Percentiles rank a stretch among this genome's conserved stretches.
These are phyloP conservation scores for Plusia festucae DNA, from an alignment of 2,888 invertebrate genomes.

Conservation along the genomic window DNA sequence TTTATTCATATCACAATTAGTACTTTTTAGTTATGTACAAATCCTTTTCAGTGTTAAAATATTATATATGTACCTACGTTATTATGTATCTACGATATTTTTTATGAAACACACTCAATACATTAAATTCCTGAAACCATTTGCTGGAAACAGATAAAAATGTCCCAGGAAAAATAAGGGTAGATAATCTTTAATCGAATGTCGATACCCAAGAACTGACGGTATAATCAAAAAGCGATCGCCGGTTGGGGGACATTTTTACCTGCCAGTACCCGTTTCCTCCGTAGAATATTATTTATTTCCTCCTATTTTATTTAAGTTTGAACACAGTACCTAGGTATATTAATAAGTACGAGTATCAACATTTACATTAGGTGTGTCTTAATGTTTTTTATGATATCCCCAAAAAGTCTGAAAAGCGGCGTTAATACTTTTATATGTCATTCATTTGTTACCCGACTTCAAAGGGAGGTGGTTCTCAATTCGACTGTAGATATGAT, in stretches of 20 bases:
- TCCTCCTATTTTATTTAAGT: conserved; percentile 6
- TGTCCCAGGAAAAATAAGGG: conserved; percentile 48
- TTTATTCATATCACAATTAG: no score
- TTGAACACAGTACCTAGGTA: background rate
- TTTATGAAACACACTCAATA: conserved; percentile 24
- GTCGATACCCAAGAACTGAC: conserved; percentile 33
- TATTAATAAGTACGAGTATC: background rate
- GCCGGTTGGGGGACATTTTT: conserved; percentile 52
- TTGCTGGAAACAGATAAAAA: conserved; percentile 40
- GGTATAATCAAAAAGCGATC: conserved; percentile 74
- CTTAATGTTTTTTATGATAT: no score
- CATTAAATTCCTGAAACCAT: conserved; percentile 23
- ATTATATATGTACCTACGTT: no score
- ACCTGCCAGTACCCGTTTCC: conserved; percentile 53
- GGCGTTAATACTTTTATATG: no score
- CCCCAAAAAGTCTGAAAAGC: no score
- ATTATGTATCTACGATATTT: background rate
- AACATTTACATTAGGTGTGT: no score
- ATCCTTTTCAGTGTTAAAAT: no score
- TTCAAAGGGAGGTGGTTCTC: no score
- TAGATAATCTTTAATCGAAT: conserved; percentile 60
- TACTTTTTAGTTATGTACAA: no score
- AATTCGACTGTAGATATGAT: no score
- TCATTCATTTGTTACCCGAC: no score
- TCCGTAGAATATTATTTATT: conserved; percentile 30